These are phyloP conservation scores for Andrena flavipes DNA, from an alignment of 2,888 invertebrate genomes.

Conservation along the genomic window DNA sequence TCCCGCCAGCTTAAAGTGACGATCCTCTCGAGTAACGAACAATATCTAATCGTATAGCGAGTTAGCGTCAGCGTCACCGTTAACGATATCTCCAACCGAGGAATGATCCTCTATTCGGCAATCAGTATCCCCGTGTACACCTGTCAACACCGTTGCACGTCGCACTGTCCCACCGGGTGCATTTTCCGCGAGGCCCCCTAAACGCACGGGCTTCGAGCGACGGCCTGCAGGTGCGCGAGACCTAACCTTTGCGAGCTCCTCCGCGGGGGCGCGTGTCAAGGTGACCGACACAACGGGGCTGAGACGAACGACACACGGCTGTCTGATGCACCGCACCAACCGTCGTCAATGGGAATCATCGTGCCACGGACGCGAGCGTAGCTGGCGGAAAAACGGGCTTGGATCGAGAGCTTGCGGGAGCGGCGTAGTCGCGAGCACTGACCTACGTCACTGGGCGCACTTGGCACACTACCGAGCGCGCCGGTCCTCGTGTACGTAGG, in stretches of 20 bases:
- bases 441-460: conserved; percentile 77
- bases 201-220: not conserved
- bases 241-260: conserved; percentile 44
- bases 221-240: conserved; percentile 38
- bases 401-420: conserved; percentile 55
- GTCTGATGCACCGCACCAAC: not conserved
- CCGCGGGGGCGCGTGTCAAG: conserved; percentile 42
- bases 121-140: not conserved
- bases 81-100: not conserved
- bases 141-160: conserved; percentile 7
- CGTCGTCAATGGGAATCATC: conserved; percentile 34
- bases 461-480: conserved; percentile 64
- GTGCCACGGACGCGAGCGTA: conserved; percentile 12
- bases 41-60: not conserved
- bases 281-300: conserved; percentile 30
- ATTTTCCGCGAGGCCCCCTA: conserved; percentile 1
- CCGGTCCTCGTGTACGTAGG: conserved; percentile 52
- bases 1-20: not conserved
- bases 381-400: conserved; percentile 2
- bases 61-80: not conserved
- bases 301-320: conserved; percentile 27
- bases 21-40: not conserved
- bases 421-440: conserved; percentile 74
- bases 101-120: not conserved
- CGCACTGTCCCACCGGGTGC: conserved; percentile 10